Evolutionary conservation across 1,140 invertebrate species (phyloP).

Genomic region (Zophobas morio): DNA sequence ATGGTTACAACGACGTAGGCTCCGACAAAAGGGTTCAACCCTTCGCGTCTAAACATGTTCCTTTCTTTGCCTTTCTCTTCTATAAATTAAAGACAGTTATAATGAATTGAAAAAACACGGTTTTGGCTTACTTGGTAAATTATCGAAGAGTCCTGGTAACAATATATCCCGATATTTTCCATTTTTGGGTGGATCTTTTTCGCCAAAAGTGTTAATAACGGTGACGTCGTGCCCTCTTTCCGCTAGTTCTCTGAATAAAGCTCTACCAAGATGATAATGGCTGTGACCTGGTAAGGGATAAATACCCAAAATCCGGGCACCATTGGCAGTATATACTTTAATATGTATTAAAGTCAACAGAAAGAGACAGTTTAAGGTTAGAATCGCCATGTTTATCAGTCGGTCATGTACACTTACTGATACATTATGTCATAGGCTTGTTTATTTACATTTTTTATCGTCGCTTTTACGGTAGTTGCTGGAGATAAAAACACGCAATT

Average conservation of each 20-base stretch:
- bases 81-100: conserved; percentile 58
- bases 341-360: conserved; percentile 69
- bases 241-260: conserved; percentile 75
- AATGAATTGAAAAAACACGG: not conserved
- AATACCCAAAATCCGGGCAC: conserved; percentile 73
- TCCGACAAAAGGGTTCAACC: conserved; percentile 15
- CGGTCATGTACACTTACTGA: too few species aligned
- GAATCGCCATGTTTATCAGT: not conserved
- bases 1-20: conserved; percentile 5
- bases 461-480: too few species aligned
- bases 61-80: not conserved
- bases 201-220: conserved; percentile 76
- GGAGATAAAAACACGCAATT: too few species aligned
- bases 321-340: conserved; percentile 57
- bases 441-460: too few species aligned
- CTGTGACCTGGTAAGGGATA: conserved; percentile 77
- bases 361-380: not conserved
- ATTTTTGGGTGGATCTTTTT: conserved; percentile 66
- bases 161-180: conserved; percentile 52
- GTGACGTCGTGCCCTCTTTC: conserved; percentile 78
- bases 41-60: conserved; percentile 42
- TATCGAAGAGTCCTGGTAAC: conserved; percentile 1
- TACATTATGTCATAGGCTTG: too few species aligned
- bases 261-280: conserved; percentile 78
- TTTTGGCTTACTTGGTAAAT: conserved; percentile 10